Evolutionary conservation across 2,888 invertebrate species (phyloP), one percentile per base, ranked within the genome.

Genomic region (Platerodrilus igneus): DNA sequence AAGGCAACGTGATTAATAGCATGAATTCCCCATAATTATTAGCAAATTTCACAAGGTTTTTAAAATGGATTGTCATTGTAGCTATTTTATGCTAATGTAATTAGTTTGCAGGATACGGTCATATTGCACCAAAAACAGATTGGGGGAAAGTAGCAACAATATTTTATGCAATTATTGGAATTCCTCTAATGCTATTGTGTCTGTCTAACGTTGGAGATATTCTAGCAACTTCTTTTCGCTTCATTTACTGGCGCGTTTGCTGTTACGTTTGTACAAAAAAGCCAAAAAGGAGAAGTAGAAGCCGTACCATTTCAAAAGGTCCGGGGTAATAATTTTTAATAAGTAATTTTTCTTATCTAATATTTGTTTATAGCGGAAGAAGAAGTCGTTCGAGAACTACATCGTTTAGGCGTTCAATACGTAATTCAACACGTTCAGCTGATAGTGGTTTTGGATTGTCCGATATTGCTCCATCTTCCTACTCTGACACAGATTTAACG

Each of bases 101-200:
- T 37, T n/a, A n/a, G n/a, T 40, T 64, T 67, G 15, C 67, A 93
- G 93, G 94, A 20, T 95, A 94, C 67, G 95, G 94, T 4, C 92
- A 95, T 67, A 92, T 94, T 44, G 86, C 93, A 0, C 94, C 94
- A 1, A 92, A 91, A 72, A 95, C 95, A 0, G 81, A 86, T 58
- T 85, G 86, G 63, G 95, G 95, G 23, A 94, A 94, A 69, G 86
- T 94, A 50, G 86, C 91, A 50, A 95, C 95, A 8, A 94, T 95
- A 59, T 86, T 95, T 66, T 95, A 95, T 70, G 94, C 94, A 14
- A 93, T 95, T 62, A 76, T 94, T 50, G 95, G 90, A 28, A 95
- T 95, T 53, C 95, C 95, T 0, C 73, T 95, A 51, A 94, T 95
- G 92, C 77, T 95, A 56, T 77, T 95, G 10, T 95, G 94, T 58